Evolutionary conservation across 1,140 invertebrate genomes (phyloP), one percentile per base, ranked within the genome.

Genomic region (Lithobius niger): DNA sequence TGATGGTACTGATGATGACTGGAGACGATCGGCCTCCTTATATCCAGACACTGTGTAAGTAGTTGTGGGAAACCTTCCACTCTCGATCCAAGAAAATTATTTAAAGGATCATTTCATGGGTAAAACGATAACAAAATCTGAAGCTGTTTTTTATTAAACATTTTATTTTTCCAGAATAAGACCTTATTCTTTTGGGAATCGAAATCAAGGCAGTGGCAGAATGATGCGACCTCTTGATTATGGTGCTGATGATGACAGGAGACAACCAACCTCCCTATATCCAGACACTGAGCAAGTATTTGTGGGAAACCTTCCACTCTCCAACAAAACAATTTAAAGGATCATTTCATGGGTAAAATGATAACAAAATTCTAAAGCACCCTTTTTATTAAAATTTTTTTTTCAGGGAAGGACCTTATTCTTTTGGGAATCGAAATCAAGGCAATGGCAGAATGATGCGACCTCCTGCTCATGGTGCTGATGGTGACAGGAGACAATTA

Each of bases 1-100:
- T 18, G 51, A 52, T 36, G 6, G 59, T 45, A 62, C 55, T 66
- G 62, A 69, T 61, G 61, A 59, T 27, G 71, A 73, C 15, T 59
- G 65, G 21, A 55, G 69, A 15, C 61, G 72, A 54, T 52, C 58
- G 27, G 61, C 64, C 25, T 45, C 52, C 40, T 53, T 56, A 1
- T 86, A 81, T 64, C 77, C 80, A 10, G 91, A 96, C 67, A 82
- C 79, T 59, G 86, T 94, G 63, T 92, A 97, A 71, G 72, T 97
- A 21, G 96, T 96, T 74, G 77, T 97, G 59, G 92, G 92, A 45
- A 94, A 95, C 73, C 74, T 96, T 57, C 90, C 91, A 15, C 86
- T 85, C 60, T 79, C 80, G 60, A 88, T 89, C 18, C 81, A 82
- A 6, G 88, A 91, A 69, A 79, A 82, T 44, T 87, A 91, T 58